Conservation (phyloP, 1,140 invertebrate species). For the Agraylea sexmaculata region DNA sequence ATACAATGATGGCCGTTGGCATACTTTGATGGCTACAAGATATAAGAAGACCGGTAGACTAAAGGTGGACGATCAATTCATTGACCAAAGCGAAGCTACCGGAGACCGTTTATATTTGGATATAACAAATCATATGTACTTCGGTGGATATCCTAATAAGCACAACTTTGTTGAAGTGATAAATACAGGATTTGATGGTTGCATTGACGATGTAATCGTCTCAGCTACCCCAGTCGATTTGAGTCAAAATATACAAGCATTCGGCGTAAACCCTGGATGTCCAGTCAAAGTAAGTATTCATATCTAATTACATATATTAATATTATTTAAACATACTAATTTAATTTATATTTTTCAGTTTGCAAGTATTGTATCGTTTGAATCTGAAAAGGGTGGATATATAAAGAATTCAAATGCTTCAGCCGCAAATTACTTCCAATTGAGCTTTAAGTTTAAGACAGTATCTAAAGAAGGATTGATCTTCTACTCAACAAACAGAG, state of each 20-base stretch:
- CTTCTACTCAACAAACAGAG: slow-evolving; percentile 57
- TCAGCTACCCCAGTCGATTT: slow-evolving; percentile 64
- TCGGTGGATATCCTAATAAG: slow-evolving; percentile 75
- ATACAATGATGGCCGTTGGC: slow-evolving; percentile 79
- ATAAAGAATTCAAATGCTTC: slow-evolving; percentile 34
- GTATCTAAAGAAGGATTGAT: slow-evolving; percentile 62
- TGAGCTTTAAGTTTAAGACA: slow-evolving; percentile 87
- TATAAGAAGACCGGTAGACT: slow-evolving; percentile 52
- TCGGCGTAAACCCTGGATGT: slow-evolving; percentile 76
- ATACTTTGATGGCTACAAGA: slow-evolving; percentile 59
- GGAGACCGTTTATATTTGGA: slow-evolving; percentile 37
- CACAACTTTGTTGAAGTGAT: slow-evolving; percentile 54
- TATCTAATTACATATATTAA: neutral
- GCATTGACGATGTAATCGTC: slow-evolving; percentile 75
- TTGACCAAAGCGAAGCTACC: slow-evolving; percentile 29
- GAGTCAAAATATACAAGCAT: slow-evolving; percentile 60
- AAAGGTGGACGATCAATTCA: slow-evolving; percentile 50
- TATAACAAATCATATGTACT: slow-evolving; percentile 60
- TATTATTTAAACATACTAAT: neutral
- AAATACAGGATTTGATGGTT: slow-evolving; percentile 80
- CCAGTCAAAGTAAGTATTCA: slow-evolving; percentile 53
- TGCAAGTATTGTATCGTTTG: slow-evolving; percentile 41
- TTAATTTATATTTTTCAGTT: slow-evolving; percentile 27
- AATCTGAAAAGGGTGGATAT: slow-evolving; percentile 37
- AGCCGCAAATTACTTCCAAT: slow-evolving; percentile 44